A percentile compares a stretch with the other conserved stretches of the same genome.
These are phyloP conservation scores for Meganola albula DNA, from an alignment of 2,888 invertebrate species.

Conservation along the genomic window DNA sequence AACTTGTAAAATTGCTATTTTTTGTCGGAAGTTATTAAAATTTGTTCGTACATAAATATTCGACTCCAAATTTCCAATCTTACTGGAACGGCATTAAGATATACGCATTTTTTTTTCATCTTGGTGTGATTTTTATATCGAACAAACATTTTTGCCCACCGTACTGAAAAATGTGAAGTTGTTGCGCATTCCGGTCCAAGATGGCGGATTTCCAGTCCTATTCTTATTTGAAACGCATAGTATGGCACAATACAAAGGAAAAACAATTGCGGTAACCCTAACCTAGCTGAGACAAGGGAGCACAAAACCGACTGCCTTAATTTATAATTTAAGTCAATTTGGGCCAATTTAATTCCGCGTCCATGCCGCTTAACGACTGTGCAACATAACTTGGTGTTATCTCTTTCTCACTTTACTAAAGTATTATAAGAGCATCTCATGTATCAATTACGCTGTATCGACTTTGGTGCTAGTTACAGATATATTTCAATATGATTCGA, in stretches of 20 bases:
- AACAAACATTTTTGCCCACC: too few relatives aligned
- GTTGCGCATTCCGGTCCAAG: too few relatives aligned
- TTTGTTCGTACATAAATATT: too few relatives aligned
- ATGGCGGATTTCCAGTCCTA: too few relatives aligned
- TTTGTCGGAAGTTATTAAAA: too few relatives aligned
- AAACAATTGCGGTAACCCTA: slow-evolving; percentile 36
- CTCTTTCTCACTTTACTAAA: slow-evolving; percentile 33
- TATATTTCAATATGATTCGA: slow-evolving; percentile 24
- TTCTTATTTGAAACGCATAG: slow-evolving; percentile 3
- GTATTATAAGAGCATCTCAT: slow-evolving; percentile 24
- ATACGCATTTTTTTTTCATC: too few relatives aligned
- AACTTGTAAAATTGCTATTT: too few relatives aligned
- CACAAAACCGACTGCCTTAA: slow-evolving; percentile 71
- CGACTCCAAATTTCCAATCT: too few relatives aligned
- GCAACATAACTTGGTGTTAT: slow-evolving; percentile 36
- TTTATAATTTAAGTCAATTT: slow-evolving; percentile 74
- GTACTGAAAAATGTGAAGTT: too few relatives aligned
- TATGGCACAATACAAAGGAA: slow-evolving; percentile 13
- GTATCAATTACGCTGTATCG: slow-evolving; percentile 28
- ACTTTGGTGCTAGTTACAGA: slow-evolving; percentile 35
- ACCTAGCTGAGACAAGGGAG: slow-evolving; percentile 50
- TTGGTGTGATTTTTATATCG: too few relatives aligned
- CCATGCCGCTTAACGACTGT: slow-evolving; percentile 49
- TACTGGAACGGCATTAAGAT: too few relatives aligned
- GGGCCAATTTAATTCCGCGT: slow-evolving; percentile 69